Conservation (phyloP, 2,888 invertebrate species). For the Apamea anceps region DNA sequence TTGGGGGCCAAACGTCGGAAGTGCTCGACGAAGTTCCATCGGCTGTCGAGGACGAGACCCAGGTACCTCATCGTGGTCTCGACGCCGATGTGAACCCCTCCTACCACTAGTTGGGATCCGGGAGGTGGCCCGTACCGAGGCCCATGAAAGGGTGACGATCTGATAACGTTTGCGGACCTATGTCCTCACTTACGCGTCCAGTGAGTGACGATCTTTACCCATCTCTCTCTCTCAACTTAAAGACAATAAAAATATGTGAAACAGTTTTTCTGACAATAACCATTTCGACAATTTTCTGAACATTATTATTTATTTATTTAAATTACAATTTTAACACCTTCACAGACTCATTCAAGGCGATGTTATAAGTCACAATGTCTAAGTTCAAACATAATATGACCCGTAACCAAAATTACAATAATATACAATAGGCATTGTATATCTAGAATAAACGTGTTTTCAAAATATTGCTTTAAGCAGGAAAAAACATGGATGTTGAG, state of each 20-base stretch:
- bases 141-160: no score
- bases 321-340: not conserved
- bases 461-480: not conserved
- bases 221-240: not conserved
- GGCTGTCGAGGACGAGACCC: no score
- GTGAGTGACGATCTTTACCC: not conserved
- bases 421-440: not conserved
- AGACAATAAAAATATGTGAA: not conserved
- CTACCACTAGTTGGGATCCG: no score
- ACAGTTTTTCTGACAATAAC: not conserved
- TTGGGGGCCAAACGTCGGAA: no score
- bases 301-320: constrained; percentile 1
- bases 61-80: no score
- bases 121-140: no score
- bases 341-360: not conserved
- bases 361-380: not conserved
- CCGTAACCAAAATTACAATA: not conserved
- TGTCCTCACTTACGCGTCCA: not conserved
- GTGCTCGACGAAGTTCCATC: no score
- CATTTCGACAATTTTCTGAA: not conserved
- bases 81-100: no score
- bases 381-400: not conserved
- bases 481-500: not conserved
- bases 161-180: no score
- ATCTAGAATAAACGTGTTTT: not conserved